phyloP scores from a whole-genome alignment of 2,113 vertebrate genomes.

The Talpa occidentalis region DNA sequence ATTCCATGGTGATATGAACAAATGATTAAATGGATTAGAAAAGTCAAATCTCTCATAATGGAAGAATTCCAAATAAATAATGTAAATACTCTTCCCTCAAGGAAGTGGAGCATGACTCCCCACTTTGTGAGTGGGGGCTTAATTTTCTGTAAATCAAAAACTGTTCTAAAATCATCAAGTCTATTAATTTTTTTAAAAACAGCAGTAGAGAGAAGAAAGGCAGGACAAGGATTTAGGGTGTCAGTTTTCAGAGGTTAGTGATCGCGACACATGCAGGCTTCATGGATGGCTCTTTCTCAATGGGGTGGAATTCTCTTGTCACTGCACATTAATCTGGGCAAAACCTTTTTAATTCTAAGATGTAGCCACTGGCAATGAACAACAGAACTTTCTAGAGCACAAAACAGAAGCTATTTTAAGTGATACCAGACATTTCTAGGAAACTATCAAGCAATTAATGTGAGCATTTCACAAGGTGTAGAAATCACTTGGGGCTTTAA shows the following conservation, averaged over 20 bases:
- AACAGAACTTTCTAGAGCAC: neutral
- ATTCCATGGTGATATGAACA: neutral
- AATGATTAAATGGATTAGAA: neutral
- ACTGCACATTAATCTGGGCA: neutral
- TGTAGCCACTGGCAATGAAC: neutral
- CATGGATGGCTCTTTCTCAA: neutral
- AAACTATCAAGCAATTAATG: neutral
- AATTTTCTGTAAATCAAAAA: conserved; percentile 7
- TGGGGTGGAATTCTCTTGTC: neutral
- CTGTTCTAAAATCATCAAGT: neutral
- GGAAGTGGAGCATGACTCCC: neutral
- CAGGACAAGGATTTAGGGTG: neutral
- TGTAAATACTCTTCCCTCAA: neutral
- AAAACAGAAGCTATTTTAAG: conserved; percentile 33
- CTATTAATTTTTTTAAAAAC: neutral
- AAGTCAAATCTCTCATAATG: neutral
- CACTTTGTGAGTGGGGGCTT: neutral
- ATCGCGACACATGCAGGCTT: neutral
- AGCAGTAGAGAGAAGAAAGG: neutral
- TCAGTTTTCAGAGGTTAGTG: neutral
- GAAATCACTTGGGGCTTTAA: neutral
- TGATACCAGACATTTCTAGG: neutral
- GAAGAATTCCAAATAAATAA: neutral
- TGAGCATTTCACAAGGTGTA: neutral
- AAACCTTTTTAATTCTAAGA: neutral